Percentiles rank a stretch among this genome's conserved stretches.
These are phyloP conservation scores for Lophura nycthemera DNA, from an alignment of 2,113 vertebrate genomes.

Conservation along the genomic window DNA sequence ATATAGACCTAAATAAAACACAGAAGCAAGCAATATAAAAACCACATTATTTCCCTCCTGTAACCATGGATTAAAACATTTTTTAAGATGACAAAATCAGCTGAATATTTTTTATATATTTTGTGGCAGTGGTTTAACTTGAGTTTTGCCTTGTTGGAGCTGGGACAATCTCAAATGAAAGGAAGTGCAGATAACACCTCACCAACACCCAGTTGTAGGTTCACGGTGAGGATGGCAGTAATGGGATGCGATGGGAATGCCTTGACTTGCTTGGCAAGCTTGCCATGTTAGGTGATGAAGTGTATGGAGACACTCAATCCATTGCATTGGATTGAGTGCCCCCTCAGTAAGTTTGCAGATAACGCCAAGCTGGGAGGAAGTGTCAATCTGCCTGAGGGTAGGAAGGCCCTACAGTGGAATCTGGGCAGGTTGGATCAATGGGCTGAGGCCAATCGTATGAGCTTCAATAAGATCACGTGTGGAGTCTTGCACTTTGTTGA, in stretches of 20 bases:
- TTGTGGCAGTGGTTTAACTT: background rate
- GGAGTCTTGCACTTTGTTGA: too few relatives aligned
- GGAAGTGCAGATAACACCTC: background rate
- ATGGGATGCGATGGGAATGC: background rate
- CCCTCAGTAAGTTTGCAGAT: too few relatives aligned
- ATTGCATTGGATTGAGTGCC: background rate
- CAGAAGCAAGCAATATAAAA: background rate
- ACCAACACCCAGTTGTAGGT: background rate
- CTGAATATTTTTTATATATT: background rate
- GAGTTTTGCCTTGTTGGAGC: background rate
- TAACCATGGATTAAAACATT: background rate
- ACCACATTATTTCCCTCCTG: background rate
- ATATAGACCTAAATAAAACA: background rate
- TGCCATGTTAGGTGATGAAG: background rate
- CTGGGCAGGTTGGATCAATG: too few relatives aligned
- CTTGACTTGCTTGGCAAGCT: background rate
- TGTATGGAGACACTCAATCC: background rate
- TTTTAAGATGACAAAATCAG: background rate
- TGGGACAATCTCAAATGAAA: background rate
- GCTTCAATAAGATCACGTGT: too few relatives aligned
- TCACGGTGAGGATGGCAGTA: background rate
- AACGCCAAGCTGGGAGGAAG: too few relatives aligned
- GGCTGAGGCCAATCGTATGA: too few relatives aligned
- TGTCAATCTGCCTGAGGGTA: too few relatives aligned
- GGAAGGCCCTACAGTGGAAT: too few relatives aligned